Base-by-base conservation (phyloP, 2,888 invertebrate genomes). In the Busseola fusca region DNA sequence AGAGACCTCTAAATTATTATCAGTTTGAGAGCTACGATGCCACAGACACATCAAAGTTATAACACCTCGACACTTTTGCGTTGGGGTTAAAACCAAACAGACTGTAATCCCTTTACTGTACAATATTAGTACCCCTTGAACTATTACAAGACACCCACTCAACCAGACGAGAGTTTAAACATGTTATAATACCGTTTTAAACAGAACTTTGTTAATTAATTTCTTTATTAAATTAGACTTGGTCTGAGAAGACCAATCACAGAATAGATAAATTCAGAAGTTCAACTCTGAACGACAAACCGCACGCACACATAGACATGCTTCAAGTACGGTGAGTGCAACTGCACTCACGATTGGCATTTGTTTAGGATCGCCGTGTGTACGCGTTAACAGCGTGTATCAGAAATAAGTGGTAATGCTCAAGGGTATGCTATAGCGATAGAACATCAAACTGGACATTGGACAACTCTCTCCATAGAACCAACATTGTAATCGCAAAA, bases 81-180 rank as follows among this genome's bases (percentile, higher is more conserved):
- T n/a, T n/a, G n/a, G n/a, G n/a, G n/a, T n/a, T n/a, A n/a, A n/a
- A 1, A 30, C 3, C 37, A 7, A 52, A 64, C 25, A 30, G 1
- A 58, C 59, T 64, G 21, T 0, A 21, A 63, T 42, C 30, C 12
- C 16, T 18, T 54, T 21, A 59, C 12, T 25, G 30, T 4, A 37
- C 12, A 40, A 52, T 59, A 40, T 40, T 56, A 40, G 48, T 56
- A 63, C 30, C 56, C 0, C 64, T 52, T 42, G 37, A 21, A 50
- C 30, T 16, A n/a, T 62, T 67, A 60, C 57, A 50, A 54, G 69
- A 66, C 18, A 42, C 27, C 52, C 37, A 67, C 68, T 62, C 14
- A 81, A 65, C 64, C 74, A 57, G 78, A 67, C 72, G 64, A 64
- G 81, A 84, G 81, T 85, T 83, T 83, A 84, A 86, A 82, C 86